Evolutionary conservation across 2,888 invertebrate genomes (phyloP).

Genomic region (Thymelicus acteon): DNA sequence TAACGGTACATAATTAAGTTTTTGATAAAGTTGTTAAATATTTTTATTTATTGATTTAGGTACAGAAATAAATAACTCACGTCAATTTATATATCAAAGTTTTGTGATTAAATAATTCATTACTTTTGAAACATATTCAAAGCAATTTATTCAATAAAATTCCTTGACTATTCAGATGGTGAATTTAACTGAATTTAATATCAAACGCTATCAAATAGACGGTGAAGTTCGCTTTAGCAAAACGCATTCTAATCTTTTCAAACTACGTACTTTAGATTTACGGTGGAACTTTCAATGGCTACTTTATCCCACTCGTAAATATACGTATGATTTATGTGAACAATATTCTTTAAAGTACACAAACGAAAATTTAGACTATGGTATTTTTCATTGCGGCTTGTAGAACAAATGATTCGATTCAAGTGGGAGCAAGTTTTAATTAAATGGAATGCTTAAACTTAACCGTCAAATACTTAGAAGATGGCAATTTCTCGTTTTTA

Average conservation of each 20-base stretch:
- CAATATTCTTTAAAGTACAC: constrained; percentile 24
- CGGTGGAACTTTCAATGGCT: constrained; percentile 31
- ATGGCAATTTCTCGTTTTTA: constrained; percentile 53
- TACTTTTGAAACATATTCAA: background rate
- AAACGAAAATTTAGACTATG: constrained; percentile 30
- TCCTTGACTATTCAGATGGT: background rate
- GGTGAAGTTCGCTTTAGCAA: constrained; percentile 7
- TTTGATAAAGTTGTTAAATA: too few species aligned
- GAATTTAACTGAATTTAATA: constrained; percentile 1
- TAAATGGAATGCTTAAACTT: constrained; percentile 63
- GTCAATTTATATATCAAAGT: too few species aligned
- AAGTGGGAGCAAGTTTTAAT: constrained; percentile 66
- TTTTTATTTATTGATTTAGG: too few species aligned
- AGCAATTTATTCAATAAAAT: background rate
- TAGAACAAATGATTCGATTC: constrained; percentile 33
- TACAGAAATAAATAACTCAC: too few species aligned
- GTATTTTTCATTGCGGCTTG: constrained; percentile 27
- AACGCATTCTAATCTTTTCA: constrained; percentile 24
- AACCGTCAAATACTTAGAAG: constrained; percentile 59
- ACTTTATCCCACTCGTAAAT: constrained; percentile 24
- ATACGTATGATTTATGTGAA: constrained; percentile 34
- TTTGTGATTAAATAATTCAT: too few species aligned
- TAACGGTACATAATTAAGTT: too few species aligned
- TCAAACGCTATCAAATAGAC: background rate
- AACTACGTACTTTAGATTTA: constrained; percentile 34